phyloP scores from a whole-genome alignment of 2,888 invertebrate genomes.

The Mythimna ferrago region DNA sequence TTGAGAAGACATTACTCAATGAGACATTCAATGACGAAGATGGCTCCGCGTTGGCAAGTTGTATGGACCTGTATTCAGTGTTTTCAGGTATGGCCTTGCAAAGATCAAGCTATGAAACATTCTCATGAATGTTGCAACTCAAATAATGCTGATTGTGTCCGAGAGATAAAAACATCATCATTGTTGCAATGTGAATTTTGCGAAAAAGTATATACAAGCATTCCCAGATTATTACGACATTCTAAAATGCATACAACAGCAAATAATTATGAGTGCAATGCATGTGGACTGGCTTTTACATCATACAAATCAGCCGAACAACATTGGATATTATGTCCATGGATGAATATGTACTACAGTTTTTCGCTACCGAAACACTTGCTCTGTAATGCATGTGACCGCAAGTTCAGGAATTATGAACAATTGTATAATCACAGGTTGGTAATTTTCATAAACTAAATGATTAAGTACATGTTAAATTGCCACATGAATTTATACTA shows the following conservation, averaged over 20 bases:
- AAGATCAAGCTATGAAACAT: constrained; percentile 82
- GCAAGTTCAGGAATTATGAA: constrained; percentile 87
- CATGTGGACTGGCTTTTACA: constrained; percentile 81
- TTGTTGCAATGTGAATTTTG: constrained; percentile 87
- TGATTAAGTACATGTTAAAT: neutral
- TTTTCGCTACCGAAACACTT: constrained; percentile 85
- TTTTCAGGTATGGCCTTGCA: constrained; percentile 87
- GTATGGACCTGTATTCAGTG: constrained; percentile 88
- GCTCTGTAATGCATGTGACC: constrained; percentile 86
- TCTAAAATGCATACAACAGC: constrained; percentile 91
- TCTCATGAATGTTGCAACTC: constrained; percentile 78
- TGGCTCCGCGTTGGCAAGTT: constrained; percentile 84
- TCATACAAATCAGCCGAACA: constrained; percentile 84
- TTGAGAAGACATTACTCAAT: constrained; percentile 83
- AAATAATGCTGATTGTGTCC: constrained; percentile 74
- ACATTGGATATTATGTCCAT: constrained; percentile 85
- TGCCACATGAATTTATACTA: neutral
- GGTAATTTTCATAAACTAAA: constrained; percentile 16
- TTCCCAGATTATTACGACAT: constrained; percentile 84
- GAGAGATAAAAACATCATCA: constrained; percentile 86
- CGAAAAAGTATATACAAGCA: constrained; percentile 87
- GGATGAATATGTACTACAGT: constrained; percentile 81
- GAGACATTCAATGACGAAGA: constrained; percentile 78
- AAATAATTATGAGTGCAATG: constrained; percentile 92
- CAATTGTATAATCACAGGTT: constrained; percentile 88